Conservation (phyloP, 2,113 vertebrate species). For the Peromyscus leucopus region DNA sequence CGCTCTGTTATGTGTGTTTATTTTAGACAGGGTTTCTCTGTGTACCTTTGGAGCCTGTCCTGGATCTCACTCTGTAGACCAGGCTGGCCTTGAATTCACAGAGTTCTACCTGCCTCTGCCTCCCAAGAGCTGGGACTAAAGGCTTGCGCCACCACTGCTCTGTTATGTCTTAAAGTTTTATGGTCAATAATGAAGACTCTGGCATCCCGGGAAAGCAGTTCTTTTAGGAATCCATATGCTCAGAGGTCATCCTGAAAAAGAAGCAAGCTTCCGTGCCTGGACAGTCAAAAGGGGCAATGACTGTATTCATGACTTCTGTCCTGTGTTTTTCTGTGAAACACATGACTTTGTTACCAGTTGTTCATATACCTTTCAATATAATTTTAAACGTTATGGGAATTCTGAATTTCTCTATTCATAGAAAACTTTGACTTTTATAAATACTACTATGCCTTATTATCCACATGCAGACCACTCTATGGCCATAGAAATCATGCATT, state of each 20-base stretch:
- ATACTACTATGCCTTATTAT: constrained; percentile 76
- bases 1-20: neutral
- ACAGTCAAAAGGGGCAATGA: neutral
- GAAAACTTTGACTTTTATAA: constrained; percentile 78
- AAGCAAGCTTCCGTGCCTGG: neutral
- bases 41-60: no score
- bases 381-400: constrained; percentile 61
- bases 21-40: no score
- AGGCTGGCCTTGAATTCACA: no score
- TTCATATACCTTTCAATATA: constrained; percentile 66
- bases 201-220: neutral
- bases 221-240: neutral
- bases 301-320: neutral
- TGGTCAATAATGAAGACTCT: neutral
- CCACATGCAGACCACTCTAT: constrained; percentile 37
- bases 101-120: no score
- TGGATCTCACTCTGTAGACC: no score
- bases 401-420: constrained; percentile 80
- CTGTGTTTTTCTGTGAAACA: neutral
- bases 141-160: neutral
- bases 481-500: constrained; percentile 58
- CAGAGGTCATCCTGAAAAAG: neutral
- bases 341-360: constrained; percentile 47
- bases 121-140: no score
- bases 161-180: neutral